These are phyloP conservation scores for Mystacornis crossleyi DNA, from an alignment of 2,113 vertebrate species.

Conservation along the genomic window DNA sequence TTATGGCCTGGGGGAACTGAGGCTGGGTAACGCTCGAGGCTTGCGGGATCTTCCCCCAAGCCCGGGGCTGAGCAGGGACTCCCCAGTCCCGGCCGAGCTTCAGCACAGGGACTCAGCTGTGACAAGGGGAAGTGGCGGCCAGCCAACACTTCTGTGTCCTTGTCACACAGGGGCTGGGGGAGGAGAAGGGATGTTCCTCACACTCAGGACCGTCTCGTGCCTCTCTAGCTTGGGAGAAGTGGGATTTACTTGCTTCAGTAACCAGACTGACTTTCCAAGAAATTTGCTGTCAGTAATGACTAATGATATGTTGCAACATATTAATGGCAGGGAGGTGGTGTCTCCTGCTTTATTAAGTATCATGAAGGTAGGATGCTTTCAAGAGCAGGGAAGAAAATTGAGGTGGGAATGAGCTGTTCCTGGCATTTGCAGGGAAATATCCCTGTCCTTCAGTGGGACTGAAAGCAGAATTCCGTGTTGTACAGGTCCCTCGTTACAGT, in stretches of 20 bases:
- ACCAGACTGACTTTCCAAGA: background rate
- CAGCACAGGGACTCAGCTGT: background rate
- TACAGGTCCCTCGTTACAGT: background rate
- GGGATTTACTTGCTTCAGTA: background rate
- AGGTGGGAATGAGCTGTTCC: background rate
- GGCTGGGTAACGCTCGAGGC: background rate
- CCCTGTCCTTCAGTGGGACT: background rate
- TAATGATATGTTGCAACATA: background rate
- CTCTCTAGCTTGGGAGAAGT: background rate
- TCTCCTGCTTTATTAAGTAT: background rate
- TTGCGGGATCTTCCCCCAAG: accelerated
- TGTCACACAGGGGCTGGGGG: background rate
- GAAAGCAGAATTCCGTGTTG: background rate
- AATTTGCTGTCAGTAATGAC: background rate
- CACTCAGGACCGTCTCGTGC: background rate
- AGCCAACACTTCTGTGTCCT: background rate
- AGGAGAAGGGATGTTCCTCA: background rate
- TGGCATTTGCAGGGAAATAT: background rate
- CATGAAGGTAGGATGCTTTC: background rate
- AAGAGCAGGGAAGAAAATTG: background rate
- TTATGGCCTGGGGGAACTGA: background rate
- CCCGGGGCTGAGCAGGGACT: background rate
- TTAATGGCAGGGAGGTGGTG: background rate
- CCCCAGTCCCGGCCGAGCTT: background rate
- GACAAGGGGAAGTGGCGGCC: background rate